Percentiles rank a stretch among this genome's conserved stretches.
Evolutionary conservation across 1,140 invertebrate species (phyloP).

Genomic region (Drosophila pallidifrons): DNA sequence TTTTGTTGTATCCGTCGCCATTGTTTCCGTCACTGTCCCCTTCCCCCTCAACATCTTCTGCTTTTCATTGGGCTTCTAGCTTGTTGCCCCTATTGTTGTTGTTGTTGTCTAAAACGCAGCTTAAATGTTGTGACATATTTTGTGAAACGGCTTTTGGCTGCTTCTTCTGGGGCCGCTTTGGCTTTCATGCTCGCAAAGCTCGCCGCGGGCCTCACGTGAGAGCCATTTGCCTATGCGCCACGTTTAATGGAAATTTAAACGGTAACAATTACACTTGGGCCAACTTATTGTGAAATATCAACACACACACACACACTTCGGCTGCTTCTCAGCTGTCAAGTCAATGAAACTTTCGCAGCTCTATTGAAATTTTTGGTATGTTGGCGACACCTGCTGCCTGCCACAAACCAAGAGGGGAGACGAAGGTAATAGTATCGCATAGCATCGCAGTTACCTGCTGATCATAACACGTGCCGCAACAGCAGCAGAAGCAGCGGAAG

Average conservation of each 20-base stretch:
- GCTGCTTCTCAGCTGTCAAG: constrained; percentile 58
- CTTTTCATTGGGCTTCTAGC: constrained; percentile 10
- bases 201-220: constrained; percentile 29
- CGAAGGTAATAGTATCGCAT: no score
- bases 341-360: constrained; percentile 73
- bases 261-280: constrained; percentile 74
- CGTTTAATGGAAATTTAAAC: constrained; percentile 82
- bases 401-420: not conserved
- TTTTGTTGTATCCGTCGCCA: constrained; percentile 48
- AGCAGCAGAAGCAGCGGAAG: constrained; percentile 10
- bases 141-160: constrained; percentile 23
- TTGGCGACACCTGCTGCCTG: constrained; percentile 63
- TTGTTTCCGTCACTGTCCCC: constrained; percentile 34
- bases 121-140: constrained; percentile 81
- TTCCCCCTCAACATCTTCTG: not conserved
- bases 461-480: constrained; percentile 44
- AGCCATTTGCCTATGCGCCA: constrained; percentile 54
- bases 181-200: constrained; percentile 12
- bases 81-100: constrained; percentile 17
- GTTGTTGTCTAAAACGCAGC: constrained; percentile 60
- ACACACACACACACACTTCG: not conserved
- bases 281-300: constrained; percentile 35
- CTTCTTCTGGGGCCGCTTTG: not conserved
- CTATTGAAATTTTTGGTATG: constrained; percentile 71
- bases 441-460: not conserved